phyloP scores from a whole-genome alignment of 1,140 invertebrate species.

The Hyposmocoma kahamanoa region DNA sequence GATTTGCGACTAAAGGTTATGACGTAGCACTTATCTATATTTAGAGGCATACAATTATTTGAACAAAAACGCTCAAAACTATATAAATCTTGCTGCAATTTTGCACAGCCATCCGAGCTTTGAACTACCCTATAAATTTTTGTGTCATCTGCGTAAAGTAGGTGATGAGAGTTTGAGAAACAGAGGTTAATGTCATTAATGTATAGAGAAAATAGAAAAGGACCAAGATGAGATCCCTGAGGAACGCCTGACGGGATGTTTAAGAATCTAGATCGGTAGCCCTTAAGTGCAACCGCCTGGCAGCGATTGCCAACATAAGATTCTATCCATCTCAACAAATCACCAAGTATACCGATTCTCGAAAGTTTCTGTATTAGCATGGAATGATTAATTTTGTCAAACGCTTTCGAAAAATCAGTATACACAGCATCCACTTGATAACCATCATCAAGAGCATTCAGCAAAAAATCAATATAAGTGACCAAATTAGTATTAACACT shows the following conservation, averaged over 20 bases:
- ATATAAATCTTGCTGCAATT: no score
- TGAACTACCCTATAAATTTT: conserved; percentile 13
- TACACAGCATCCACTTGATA: conserved; percentile 28
- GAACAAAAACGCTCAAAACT: no score
- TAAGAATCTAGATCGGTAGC: conserved; percentile 9
- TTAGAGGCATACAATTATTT: no score
- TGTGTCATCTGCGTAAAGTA: conserved; percentile 16
- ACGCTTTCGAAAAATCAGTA: no score
- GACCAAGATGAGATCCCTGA: conserved; percentile 11
- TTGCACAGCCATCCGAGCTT: no score
- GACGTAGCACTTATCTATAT: no score
- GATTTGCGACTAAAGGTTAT: no score
- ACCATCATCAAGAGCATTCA: conserved; percentile 16
- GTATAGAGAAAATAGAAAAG: conserved; percentile 9
- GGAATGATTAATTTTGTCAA: conserved; percentile 30
- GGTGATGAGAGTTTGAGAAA: neutral
- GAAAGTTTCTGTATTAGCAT: conserved; percentile 13
- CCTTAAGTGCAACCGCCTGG: conserved; percentile 16
- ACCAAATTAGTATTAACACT: conserved; percentile 5
- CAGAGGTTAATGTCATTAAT: conserved; percentile 10
- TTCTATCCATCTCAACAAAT: conserved; percentile 15
- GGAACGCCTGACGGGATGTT: no score
- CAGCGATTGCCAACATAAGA: conserved; percentile 16
- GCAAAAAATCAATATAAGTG: conserved; percentile 18
- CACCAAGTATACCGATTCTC: conserved; percentile 16